These are phyloP conservation scores for Trinectes maculatus DNA, from an alignment of 2,113 vertebrate genomes.

Conservation along the genomic window DNA sequence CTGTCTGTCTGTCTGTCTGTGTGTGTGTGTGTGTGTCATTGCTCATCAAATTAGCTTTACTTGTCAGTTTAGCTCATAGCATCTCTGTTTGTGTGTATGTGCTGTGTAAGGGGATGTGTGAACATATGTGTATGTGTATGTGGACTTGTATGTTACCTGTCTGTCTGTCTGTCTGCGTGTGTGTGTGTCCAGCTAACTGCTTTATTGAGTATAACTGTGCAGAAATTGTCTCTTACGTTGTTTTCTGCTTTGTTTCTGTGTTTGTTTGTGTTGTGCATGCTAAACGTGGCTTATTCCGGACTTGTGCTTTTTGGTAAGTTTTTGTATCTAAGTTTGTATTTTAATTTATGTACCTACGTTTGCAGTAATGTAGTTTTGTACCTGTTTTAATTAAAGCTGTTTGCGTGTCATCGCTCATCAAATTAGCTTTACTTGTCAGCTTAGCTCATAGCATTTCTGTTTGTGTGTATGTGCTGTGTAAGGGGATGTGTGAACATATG, in stretches of 20 bases:
- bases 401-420: conserved; percentile 56
- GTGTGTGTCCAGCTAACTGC: conserved; percentile 58
- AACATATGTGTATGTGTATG: too few relatives aligned
- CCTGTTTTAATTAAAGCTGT: conserved; percentile 48
- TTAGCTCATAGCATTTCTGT: conserved; percentile 51
- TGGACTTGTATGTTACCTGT: too few relatives aligned
- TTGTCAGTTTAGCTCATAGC: conserved; percentile 58
- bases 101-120: conserved; percentile 4
- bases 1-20: background rate
- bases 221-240: conserved; percentile 72
- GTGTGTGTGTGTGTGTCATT: conserved; percentile 27
- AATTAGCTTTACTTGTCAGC: conserved; percentile 60
- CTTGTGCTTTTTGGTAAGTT: conserved; percentile 99
- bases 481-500: too few relatives aligned
- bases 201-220: conserved; percentile 76
- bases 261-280: conserved; percentile 97
- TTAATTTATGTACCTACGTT: conserved; percentile 66
- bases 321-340: conserved; percentile 69
- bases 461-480: conserved; percentile 5
- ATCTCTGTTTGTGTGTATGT: conserved; percentile 18
- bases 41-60: conserved; percentile 54
- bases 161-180: background rate
- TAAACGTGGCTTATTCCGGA: conserved; percentile 99
- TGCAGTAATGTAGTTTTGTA: conserved; percentile 46
- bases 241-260: conserved; percentile 79